Evolutionary conservation across 2,113 vertebrate genomes (phyloP).

Genomic region (Pelmatolapia mariae): DNA sequence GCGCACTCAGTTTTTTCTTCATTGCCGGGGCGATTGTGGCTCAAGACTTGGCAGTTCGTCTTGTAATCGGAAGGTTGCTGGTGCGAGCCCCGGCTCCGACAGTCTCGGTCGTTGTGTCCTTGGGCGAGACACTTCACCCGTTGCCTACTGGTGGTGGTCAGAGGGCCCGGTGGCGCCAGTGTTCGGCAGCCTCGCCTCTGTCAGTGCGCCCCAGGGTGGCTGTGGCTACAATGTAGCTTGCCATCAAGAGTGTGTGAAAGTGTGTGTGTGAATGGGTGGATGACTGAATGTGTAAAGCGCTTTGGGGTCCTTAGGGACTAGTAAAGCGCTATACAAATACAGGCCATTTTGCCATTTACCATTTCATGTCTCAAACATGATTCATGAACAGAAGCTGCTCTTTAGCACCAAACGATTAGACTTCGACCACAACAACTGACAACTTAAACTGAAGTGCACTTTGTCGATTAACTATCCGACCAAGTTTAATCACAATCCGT

Average conservation of each 20-base stretch:
- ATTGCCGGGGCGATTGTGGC: background rate
- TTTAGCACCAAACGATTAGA: background rate
- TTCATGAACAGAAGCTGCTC: background rate
- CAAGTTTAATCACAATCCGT: background rate
- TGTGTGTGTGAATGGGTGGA: background rate
- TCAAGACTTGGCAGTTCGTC: background rate
- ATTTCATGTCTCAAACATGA: background rate
- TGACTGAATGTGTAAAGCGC: background rate
- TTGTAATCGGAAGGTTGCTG: background rate
- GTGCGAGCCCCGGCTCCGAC: too few species aligned
- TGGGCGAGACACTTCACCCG: too few species aligned
- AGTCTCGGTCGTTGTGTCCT: too few species aligned
- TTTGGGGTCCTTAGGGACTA: background rate
- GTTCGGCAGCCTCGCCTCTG: background rate
- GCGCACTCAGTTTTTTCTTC: background rate
- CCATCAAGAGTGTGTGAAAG: background rate
- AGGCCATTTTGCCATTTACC: background rate
- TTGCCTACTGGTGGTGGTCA: too few species aligned
- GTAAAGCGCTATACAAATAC: background rate
- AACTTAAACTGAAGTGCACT: background rate
- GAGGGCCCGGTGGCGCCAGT: accelerated
- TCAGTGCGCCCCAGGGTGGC: background rate
- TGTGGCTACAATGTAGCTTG: background rate
- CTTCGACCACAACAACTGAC: background rate
- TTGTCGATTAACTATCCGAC: background rate